Percentiles rank a stretch among this genome's conserved stretches.
phyloP scores from a whole-genome alignment of 2,797 vertebrate genomes.

The Acanthis flammea region DNA sequence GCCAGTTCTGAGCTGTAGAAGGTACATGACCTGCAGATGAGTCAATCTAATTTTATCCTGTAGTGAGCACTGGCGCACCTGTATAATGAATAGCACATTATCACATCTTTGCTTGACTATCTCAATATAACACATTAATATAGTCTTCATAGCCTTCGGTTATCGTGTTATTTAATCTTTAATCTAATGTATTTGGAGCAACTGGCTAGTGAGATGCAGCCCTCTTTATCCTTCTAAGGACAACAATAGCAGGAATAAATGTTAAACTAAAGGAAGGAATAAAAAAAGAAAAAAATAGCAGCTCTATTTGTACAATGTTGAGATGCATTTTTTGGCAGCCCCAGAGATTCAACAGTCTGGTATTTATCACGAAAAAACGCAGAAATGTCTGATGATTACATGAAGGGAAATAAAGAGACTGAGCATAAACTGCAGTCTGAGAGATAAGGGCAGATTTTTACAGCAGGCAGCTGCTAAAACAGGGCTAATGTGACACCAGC shows the following conservation, averaged over 20 bases:
- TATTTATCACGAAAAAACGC: background rate
- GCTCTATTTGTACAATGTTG: slow-evolving; percentile 21
- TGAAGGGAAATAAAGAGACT: slow-evolving; percentile 25
- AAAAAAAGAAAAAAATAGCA: background rate
- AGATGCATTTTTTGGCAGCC: slow-evolving; percentile 48
- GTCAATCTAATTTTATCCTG: slow-evolving; percentile 6
- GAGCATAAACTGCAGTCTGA: background rate
- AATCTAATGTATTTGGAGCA: background rate
- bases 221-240: background rate
- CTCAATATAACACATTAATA: background rate
- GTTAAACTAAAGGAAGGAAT: slow-evolving; percentile 23
- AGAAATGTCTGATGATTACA: slow-evolving; percentile 48
- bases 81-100: background rate
- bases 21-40: slow-evolving; percentile 1
- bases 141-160: background rate
- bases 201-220: background rate
- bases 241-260: slow-evolving; percentile 11
- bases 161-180: slow-evolving; percentile 8
- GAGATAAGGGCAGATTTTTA: background rate
- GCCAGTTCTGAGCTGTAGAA: background rate
- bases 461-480: background rate
- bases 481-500: background rate
- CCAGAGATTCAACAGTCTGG: slow-evolving; percentile 50
- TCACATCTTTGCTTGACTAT: background rate
- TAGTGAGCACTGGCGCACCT: slow-evolving; percentile 12